phyloP scores from a whole-genome alignment of 2,797 vertebrate genomes.

The Glyptemys insculpta region DNA sequence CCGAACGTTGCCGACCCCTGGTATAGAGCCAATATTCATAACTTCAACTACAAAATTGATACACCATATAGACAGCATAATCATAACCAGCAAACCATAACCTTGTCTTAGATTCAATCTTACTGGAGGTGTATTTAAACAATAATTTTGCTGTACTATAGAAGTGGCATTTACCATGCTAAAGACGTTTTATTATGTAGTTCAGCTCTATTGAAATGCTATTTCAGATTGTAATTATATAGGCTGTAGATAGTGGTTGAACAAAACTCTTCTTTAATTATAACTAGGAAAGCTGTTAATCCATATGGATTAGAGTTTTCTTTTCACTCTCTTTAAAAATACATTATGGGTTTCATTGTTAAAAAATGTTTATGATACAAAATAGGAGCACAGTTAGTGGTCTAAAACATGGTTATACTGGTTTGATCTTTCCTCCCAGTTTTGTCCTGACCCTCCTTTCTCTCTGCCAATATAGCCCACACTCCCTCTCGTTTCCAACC shows the following conservation, averaged over 20 bases:
- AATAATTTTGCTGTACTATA: background rate
- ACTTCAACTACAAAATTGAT: no score
- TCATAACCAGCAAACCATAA: no score
- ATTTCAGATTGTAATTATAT: conserved; percentile 44
- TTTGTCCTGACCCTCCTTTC: no score
- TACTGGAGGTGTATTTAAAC: background rate
- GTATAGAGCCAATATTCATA: no score
- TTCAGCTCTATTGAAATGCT: conserved; percentile 16
- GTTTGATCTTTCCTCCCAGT: no score
- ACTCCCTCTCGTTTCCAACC: no score
- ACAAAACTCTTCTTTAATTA: conserved; percentile 48
- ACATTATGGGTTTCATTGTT: conserved; percentile 11
- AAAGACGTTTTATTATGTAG: conserved; percentile 13
- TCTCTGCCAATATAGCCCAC: no score
- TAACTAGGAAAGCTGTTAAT: conserved; percentile 18
- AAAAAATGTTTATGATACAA: conserved; percentile 23
- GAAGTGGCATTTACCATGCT: conserved; percentile 16
- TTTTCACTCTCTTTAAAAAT: background rate
- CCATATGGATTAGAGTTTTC: background rate
- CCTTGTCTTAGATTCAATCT: no score
- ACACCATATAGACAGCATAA: no score
- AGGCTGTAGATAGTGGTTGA: background rate
- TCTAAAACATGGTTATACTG: background rate
- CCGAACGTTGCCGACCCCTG: no score
- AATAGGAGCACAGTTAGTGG: background rate